A percentile compares a stretch with the other conserved stretches of the same genome.
phyloP scores from a whole-genome alignment of 2,888 invertebrate species.

The Eremobia ochroleuca region DNA sequence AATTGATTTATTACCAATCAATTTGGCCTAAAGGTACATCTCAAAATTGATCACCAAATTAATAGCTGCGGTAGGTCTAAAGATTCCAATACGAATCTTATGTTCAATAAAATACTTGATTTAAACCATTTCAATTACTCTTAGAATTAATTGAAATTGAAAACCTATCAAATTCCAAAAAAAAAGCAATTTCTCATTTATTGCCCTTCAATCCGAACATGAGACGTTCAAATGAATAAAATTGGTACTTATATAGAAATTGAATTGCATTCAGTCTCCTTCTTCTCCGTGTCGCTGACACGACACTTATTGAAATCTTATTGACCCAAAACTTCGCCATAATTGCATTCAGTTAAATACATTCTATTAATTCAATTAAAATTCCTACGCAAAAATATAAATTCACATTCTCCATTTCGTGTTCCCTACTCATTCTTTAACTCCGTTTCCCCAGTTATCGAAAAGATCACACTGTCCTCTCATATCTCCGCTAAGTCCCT shows the following conservation, averaged over 20 bases:
- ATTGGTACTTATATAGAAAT: neutral
- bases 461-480: conserved; percentile 20
- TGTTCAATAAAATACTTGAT: conserved; percentile 35
- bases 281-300: neutral
- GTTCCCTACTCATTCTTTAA: conserved; percentile 22
- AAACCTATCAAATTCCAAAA: conserved; percentile 7
- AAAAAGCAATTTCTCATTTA: conserved; percentile 1
- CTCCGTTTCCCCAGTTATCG: conserved; percentile 7
- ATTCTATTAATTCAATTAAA: conserved; percentile 4
- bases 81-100: conserved; percentile 46
- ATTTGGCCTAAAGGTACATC: conserved; percentile 40
- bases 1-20: conserved; percentile 52
- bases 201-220: conserved; percentile 4
- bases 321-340: neutral
- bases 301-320: neutral
- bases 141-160: conserved; percentile 3
- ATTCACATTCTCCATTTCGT: conserved; percentile 3
- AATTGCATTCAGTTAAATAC: neutral
- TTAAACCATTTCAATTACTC: conserved; percentile 23
- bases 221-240: neutral
- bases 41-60: conserved; percentile 43
- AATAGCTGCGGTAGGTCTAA: conserved; percentile 40
- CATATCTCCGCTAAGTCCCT: conserved; percentile 14
- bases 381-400: conserved; percentile 1
- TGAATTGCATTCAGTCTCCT: neutral